These are phyloP conservation scores for Ganaspis sp. DNA, from an alignment of 1,140 invertebrate species.

Conservation along the genomic window DNA sequence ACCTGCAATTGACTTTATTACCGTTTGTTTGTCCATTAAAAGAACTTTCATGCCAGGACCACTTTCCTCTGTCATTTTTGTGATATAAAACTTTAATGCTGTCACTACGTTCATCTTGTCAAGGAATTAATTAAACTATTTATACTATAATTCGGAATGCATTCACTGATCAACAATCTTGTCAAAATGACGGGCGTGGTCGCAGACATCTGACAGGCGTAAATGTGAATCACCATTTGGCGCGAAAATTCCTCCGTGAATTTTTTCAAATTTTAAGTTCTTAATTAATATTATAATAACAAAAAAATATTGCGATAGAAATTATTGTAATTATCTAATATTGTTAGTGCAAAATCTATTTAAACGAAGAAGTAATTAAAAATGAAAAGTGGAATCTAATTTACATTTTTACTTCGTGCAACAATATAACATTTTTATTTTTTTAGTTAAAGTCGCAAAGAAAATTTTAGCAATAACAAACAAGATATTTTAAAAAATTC, in stretches of 20 bases:
- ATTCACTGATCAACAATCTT: neutral
- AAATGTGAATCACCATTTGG: neutral
- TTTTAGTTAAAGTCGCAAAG: too few species aligned
- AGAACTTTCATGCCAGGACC: constrained; percentile 99
- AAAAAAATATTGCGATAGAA: too few species aligned
- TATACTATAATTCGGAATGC: neutral
- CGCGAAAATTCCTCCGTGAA: neutral
- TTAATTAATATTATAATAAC: too few species aligned
- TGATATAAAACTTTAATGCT: constrained; percentile 95
- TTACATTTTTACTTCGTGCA: too few species aligned
- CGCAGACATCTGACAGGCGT: neutral
- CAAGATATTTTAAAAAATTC: too few species aligned
- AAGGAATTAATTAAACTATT: constrained; percentile 3
- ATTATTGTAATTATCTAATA: too few species aligned
- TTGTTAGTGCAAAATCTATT: too few species aligned
- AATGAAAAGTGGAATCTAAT: too few species aligned
- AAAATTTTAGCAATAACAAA: too few species aligned
- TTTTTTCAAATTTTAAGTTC: neutral
- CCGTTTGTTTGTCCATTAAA: constrained; percentile 98
- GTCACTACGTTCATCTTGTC: constrained; percentile 91
- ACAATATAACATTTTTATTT: too few species aligned
- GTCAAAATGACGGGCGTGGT: neutral
- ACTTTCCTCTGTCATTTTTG: constrained; percentile 98
- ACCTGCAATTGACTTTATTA: constrained; percentile 69
- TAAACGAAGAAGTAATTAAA: too few species aligned